phyloP scores from a whole-genome alignment of 2,888 invertebrate species.

The Macrosiphum euphorbiae region DNA sequence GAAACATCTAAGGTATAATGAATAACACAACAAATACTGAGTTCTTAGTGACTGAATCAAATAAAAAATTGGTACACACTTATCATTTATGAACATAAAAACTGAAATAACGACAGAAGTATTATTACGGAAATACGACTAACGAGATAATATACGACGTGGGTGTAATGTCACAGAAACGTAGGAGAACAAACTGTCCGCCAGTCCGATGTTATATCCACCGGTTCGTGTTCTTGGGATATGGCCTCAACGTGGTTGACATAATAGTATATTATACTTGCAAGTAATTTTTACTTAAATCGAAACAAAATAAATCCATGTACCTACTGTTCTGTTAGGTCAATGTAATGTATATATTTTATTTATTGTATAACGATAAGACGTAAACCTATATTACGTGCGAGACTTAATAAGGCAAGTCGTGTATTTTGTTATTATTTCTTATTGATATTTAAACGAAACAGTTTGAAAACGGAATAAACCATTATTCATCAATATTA shows the following conservation, averaged over 20 bases:
- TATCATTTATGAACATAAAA: neutral
- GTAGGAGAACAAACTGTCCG: neutral
- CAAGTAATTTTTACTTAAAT: neutral
- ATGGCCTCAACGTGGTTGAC: neutral
- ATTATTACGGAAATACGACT: neutral
- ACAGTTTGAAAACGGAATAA: neutral
- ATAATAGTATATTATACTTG: neutral
- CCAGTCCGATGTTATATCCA: neutral
- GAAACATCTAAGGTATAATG: neutral
- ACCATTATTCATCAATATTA: neutral
- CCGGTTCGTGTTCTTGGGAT: slow-evolving; percentile 4
- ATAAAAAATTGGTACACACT: neutral
- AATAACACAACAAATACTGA: neutral
- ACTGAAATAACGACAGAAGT: neutral
- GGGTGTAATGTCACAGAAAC: slow-evolving; percentile 19
- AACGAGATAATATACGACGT: neutral
- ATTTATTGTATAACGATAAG: neutral
- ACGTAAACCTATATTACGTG: neutral
- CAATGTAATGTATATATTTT: neutral
- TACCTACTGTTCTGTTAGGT: neutral
- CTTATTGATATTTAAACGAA: neutral
- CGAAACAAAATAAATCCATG: neutral
- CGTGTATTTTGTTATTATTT: neutral
- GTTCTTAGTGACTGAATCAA: neutral
- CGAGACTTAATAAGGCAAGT: neutral